Percentiles rank a stretch among this genome's conserved stretches.
These are phyloP conservation scores for Charanyca ferruginea DNA, from an alignment of 2,888 invertebrate genomes.

Conservation along the genomic window DNA sequence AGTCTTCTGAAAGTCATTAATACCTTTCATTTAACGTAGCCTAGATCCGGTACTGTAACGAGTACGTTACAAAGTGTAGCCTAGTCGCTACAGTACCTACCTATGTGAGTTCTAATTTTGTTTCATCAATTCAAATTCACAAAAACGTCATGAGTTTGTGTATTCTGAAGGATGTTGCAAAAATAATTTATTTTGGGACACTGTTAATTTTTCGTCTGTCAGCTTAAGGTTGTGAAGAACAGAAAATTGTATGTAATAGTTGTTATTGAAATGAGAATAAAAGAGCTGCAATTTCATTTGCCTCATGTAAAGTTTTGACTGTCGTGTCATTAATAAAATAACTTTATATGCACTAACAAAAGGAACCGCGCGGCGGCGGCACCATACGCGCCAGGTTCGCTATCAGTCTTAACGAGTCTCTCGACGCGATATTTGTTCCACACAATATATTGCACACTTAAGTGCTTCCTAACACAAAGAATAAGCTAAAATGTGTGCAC, in stretches of 20 bases:
- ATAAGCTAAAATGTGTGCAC: slow-evolving; percentile 81
- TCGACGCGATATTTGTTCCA: slow-evolving; percentile 83
- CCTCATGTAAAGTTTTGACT: slow-evolving; percentile 39
- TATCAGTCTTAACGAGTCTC: slow-evolving; percentile 81
- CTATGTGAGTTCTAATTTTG: no score
- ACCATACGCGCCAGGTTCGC: slow-evolving; percentile 68
- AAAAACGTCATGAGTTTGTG: neutral
- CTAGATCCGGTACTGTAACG: no score
- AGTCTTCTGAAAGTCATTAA: no score
- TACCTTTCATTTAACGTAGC: no score
- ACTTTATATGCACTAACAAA: slow-evolving; percentile 63
- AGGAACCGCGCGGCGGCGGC: slow-evolving; percentile 54
- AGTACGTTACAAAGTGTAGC: no score
- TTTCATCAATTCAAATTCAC: neutral
- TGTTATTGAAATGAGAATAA: slow-evolving; percentile 32
- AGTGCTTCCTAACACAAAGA: slow-evolving; percentile 82
- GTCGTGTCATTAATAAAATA: slow-evolving; percentile 62
- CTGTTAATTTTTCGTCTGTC: neutral
- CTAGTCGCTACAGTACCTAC: no score
- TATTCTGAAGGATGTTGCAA: neutral
- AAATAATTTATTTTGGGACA: neutral
- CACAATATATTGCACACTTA: slow-evolving; percentile 86
- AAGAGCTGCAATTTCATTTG: slow-evolving; percentile 38
- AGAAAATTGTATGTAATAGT: slow-evolving; percentile 4
- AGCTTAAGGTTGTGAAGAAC: slow-evolving; percentile 17